phyloP scores from a whole-genome alignment of 2,888 invertebrate genomes.

The Leptopilina myrica region DNA sequence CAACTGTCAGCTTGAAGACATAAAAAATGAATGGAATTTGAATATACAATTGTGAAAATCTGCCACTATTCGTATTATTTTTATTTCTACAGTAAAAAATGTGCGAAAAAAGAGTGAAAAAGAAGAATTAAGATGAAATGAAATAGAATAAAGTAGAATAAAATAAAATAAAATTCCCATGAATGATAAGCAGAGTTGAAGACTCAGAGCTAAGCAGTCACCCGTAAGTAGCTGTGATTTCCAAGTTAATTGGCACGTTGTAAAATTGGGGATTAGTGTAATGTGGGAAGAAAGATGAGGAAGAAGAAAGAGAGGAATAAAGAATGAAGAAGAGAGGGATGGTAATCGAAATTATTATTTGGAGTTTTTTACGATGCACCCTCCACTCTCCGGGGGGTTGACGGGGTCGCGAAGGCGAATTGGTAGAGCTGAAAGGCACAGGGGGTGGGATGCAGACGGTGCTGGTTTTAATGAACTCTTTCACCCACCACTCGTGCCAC shows the following conservation, averaged over 20 bases:
- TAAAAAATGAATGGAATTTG: no score
- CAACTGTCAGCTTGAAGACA: no score
- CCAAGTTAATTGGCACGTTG: slow-evolving; percentile 18
- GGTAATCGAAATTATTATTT: slow-evolving; percentile 35
- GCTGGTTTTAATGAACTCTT: slow-evolving; percentile 74
- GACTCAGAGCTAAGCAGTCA: slow-evolving; percentile 11
- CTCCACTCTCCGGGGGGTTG: slow-evolving; percentile 49
- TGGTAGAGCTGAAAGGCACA: slow-evolving; percentile 44
- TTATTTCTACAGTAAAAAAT: no score
- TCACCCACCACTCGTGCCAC: slow-evolving; percentile 71
- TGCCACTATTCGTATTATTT: no score
- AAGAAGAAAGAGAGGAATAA: no score
- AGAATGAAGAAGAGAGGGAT: no score
- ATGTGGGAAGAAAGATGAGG: slow-evolving; percentile 41
- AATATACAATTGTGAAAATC: no score
- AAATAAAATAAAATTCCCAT: no score
- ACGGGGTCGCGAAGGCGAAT: slow-evolving; percentile 53
- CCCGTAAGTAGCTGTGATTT: slow-evolving; percentile 24
- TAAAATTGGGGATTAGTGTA: slow-evolving; percentile 24
- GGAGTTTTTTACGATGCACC: slow-evolving; percentile 32
- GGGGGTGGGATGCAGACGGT: slow-evolving; percentile 66
- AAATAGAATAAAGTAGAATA: no score
- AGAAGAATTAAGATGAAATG: no score
- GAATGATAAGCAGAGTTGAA: slow-evolving; percentile 25
- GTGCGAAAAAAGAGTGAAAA: no score